phyloP scores from a whole-genome alignment of 2,797 vertebrate species.

The Syngnathus acus region DNA sequence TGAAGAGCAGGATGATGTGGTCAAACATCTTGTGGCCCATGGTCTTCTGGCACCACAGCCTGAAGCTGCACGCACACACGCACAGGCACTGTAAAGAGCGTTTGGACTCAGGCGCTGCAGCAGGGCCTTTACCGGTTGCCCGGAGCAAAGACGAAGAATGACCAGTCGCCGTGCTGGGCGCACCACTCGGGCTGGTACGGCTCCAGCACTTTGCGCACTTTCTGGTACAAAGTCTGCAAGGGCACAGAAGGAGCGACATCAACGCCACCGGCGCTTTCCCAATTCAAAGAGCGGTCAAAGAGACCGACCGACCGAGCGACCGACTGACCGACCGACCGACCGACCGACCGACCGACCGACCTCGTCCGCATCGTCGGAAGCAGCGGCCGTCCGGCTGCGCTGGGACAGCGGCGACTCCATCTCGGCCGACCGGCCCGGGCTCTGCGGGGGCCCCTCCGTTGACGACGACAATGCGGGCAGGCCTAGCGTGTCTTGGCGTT shows the following conservation, averaged over 20 bases:
- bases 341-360: too few species aligned
- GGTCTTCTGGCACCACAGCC: constrained; percentile 82
- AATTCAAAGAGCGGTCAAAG: too few species aligned
- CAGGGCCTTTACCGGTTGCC: constrained; percentile 78
- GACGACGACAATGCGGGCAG: too few species aligned
- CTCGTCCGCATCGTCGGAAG: too few species aligned
- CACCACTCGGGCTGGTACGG: constrained; percentile 92
- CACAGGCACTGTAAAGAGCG: too few species aligned
- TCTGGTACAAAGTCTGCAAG: constrained; percentile 81
- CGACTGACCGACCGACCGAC: too few species aligned
- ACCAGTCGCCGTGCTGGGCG: constrained; percentile 86
- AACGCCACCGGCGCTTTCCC: too few species aligned
- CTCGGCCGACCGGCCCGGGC: constrained; percentile 79
- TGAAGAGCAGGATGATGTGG: constrained; percentile 90
- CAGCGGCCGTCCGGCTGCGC: constrained; percentile 57
- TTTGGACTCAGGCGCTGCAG: constrained; percentile 19
- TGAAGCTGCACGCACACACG: constrained; percentile 66
- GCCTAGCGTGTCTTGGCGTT: too few species aligned
- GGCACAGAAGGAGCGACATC: background rate
- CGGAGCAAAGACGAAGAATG: constrained; percentile 88
- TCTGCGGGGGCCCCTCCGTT: constrained; percentile 69
- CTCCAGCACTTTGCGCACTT: constrained; percentile 79
- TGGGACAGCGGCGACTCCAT: constrained; percentile 84
- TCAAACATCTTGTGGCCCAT: constrained; percentile 96
- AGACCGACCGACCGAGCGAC: too few species aligned